Evolutionary conservation across 2,888 invertebrate species (phyloP).

Genomic region (Macropis europaea): DNA sequence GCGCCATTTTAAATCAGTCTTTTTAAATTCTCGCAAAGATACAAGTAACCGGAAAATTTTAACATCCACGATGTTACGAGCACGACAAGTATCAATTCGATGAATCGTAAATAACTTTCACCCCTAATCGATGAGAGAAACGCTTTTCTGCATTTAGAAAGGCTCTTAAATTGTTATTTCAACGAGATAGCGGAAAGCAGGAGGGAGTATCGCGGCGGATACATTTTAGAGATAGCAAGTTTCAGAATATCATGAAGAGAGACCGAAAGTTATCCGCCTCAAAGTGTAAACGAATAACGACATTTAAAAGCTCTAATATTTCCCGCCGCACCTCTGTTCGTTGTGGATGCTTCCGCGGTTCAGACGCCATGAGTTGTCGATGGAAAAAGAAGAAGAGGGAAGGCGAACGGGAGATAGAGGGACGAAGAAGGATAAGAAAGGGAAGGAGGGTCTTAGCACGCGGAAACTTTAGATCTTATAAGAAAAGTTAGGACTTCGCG

Average conservation of each 20-base stretch:
- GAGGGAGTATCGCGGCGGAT: not conserved
- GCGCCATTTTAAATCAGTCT: no score
- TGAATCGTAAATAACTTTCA: no score
- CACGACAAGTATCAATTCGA: no score
- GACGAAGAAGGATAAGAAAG: not conserved
- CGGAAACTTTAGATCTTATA: slow-evolving; percentile 77
- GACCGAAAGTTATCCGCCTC: slow-evolving; percentile 70
- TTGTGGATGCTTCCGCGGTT: slow-evolving; percentile 25
- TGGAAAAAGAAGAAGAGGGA: not conserved
- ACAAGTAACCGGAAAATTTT: no score
- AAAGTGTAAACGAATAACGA: slow-evolving; percentile 75
- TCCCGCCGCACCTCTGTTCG: slow-evolving; percentile 62
- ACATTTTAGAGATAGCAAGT: not conserved
- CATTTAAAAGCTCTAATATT: slow-evolving; percentile 77
- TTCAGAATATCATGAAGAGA: slow-evolving; percentile 11
- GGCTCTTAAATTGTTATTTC: not conserved
- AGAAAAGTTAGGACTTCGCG: slow-evolving; percentile 75
- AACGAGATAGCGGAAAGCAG: not conserved
- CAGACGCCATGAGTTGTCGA: slow-evolving; percentile 9
- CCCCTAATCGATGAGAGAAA: no score
- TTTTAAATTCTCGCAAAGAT: no score
- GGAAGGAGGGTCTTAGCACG: slow-evolving; percentile 68
- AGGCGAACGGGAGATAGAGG: not conserved
- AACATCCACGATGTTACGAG: no score
- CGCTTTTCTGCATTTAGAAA: no score